Evolutionary conservation across 2,888 invertebrate species (phyloP), one percentile per base, ranked within the genome.

Genomic region (Nineta flava): DNA sequence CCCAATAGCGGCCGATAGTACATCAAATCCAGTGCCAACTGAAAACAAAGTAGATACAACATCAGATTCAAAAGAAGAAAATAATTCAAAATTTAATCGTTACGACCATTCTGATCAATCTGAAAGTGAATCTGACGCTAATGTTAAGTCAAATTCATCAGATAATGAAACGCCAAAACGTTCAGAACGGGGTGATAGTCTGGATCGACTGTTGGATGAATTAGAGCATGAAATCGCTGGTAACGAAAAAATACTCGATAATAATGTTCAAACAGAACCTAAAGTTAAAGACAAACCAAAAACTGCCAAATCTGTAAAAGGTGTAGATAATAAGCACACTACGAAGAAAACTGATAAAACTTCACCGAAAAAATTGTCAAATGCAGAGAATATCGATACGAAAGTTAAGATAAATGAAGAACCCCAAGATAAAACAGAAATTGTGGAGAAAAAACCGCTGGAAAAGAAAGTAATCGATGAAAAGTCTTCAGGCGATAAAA

Each of bases 61-160:
- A 16, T 9, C 32, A n/a, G 26, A 46, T 17, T 15, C 15, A 9
- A 35, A 12, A 17, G 46, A 17, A 9, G 32, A 15, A 16, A 35
- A 9, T 1, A 16, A 38, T 19, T 49, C 49, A 44, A 49, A 49
- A 49, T 49, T 49, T 49, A 49, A 17, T 38, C 49, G 49, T 21
- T 49, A 49, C 16, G 49, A 49, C n/a, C 49, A 49, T 45, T 49
- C 49, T 9, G 49, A 49, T n/a, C 16, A 49, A 9, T 49, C 49
- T 9, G 49, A 49, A 12, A 34, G 34, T 12, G 49, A 49, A 35
- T 44, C 44, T 7, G 49, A 45, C 2, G 9, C 21, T n/a, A 44
- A 49, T 15, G 38, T n/a, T n/a, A 38, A 34, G 45, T 19, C 34
- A 44, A 35, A 35, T 15, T 17, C 31, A 9, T 34, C 35, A 1